These are phyloP conservation scores for Anolis apletophallus DNA, from an alignment of 2,797 vertebrate genomes.

Conservation along the genomic window DNA sequence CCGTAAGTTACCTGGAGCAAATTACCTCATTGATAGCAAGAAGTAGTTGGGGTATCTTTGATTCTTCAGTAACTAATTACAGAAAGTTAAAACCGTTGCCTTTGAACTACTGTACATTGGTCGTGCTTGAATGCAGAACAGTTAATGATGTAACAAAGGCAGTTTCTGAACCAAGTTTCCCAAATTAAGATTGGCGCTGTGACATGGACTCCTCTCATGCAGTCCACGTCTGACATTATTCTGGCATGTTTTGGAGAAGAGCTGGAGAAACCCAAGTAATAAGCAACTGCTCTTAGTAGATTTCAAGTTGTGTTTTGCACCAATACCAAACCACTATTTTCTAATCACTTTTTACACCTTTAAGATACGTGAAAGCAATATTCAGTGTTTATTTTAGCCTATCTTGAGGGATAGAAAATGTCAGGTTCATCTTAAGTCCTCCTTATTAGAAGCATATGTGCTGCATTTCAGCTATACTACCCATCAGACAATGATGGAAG, in stretches of 20 bases:
- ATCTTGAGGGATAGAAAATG: background rate
- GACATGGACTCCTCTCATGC: background rate
- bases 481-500: background rate
- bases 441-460: background rate
- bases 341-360: background rate
- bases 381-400: background rate
- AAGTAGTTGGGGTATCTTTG: constrained; percentile 20
- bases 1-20: constrained; percentile 12
- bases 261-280: no score
- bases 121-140: constrained; percentile 14
- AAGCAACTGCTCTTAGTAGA: background rate
- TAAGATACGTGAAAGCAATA: background rate
- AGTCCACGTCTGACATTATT: background rate
- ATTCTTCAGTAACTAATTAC: background rate
- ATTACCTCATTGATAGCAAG: constrained; percentile 7
- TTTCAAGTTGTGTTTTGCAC: background rate
- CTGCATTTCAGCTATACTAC: background rate
- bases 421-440: background rate
- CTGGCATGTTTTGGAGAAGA: background rate
- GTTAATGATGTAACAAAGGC: background rate
- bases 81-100: background rate
- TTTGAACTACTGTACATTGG: background rate
- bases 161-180: background rate
- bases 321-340: background rate
- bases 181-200: background rate